These are phyloP conservation scores for Gallirallus australis DNA, from an alignment of 2,797 vertebrate species.

Conservation along the genomic window DNA sequence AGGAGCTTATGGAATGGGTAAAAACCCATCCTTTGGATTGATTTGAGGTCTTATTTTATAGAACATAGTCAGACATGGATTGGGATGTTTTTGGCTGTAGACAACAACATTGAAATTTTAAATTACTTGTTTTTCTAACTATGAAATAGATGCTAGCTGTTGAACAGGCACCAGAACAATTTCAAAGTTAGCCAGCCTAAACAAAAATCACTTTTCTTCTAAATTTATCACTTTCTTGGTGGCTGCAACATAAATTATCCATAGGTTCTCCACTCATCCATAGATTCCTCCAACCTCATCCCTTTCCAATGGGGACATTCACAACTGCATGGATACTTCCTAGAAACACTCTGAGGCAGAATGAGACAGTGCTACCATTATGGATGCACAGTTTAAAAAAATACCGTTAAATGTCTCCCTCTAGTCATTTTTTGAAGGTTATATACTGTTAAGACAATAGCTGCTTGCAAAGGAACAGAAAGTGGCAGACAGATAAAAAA, in stretches of 20 bases:
- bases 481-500: not conserved
- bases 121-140: not conserved
- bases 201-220: not conserved
- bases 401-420: not conserved
- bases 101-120: not conserved
- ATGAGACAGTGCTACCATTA: not conserved
- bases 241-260: not conserved
- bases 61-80: not conserved
- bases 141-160: not conserved
- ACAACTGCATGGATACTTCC: not conserved
- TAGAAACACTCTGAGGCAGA: not conserved
- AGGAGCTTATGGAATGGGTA: not conserved
- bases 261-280: not conserved
- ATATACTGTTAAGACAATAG: not conserved
- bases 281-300: not conserved
- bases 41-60: not conserved
- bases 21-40: not conserved
- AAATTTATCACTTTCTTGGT: not conserved
- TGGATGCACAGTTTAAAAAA: not conserved
- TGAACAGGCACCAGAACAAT: not conserved
- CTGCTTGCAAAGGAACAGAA: not conserved
- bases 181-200: not conserved
- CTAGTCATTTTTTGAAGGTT: not conserved
- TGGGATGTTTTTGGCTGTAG: not conserved
- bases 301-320: not conserved